Evolutionary conservation across 2,797 vertebrate species (phyloP).

Genomic region (Anolis apletophallus): DNA sequence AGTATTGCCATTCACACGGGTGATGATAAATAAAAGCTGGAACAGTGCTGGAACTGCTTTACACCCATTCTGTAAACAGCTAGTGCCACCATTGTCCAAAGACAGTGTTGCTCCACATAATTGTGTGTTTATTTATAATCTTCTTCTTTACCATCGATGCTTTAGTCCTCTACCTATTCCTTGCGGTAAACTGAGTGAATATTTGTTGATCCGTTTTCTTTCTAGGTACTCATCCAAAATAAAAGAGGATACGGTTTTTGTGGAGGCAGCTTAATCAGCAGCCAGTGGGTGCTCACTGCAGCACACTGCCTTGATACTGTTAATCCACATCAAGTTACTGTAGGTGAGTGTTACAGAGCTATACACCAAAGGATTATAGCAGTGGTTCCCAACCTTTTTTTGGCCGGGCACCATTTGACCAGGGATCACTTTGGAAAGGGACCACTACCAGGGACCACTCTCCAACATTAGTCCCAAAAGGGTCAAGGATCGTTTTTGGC

Average conservation of each 20-base stretch:
- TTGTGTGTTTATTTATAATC: background rate
- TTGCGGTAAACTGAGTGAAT: background rate
- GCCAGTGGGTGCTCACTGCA: conserved; percentile 72
- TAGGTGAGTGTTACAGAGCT: conserved; percentile 56
- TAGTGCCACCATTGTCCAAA: background rate
- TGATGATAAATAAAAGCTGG: conserved; percentile 82
- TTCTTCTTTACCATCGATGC: background rate
- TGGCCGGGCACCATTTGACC: too few relatives aligned
- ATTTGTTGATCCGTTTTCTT: background rate
- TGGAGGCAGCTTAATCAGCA: conserved; percentile 66
- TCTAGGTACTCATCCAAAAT: conserved; percentile 64
- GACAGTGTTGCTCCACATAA: background rate
- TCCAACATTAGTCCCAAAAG: too few relatives aligned
- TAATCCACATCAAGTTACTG: conserved; percentile 54
- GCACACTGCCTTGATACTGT: conserved; percentile 63
- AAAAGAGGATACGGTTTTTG: conserved; percentile 58
- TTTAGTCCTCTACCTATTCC: background rate
- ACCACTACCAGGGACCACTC: too few relatives aligned
- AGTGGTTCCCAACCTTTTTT: too few relatives aligned
- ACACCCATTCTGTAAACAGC: background rate
- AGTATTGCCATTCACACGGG: conserved; percentile 85
- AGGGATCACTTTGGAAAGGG: too few relatives aligned
- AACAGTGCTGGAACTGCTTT: background rate
- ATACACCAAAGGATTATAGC: background rate
- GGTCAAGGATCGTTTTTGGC: too few relatives aligned